phyloP scores from a whole-genome alignment of 2,113 vertebrate species.

The Sciurus niger region DNA sequence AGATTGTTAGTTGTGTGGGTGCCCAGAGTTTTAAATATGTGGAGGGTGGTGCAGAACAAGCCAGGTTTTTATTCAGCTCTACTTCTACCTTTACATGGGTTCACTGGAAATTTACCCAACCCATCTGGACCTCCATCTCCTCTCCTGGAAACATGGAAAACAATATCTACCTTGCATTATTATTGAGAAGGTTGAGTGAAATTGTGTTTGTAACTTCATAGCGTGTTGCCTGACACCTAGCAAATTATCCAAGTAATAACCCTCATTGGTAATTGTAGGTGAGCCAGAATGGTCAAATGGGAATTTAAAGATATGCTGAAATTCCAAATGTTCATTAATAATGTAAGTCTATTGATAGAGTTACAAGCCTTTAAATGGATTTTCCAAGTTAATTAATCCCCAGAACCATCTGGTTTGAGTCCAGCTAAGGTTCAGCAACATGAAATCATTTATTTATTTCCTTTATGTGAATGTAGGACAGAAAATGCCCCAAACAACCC shows the following conservation, averaged over 20 bases:
- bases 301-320: conserved; percentile 63
- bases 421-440: conserved; percentile 47
- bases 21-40: background rate
- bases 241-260: conserved; percentile 15
- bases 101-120: background rate
- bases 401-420: conserved; percentile 66
- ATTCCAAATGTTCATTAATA: conserved; percentile 71
- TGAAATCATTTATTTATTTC: conserved; percentile 44
- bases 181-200: background rate
- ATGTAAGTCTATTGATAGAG: conserved; percentile 68
- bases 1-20: background rate
- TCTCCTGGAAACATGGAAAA: background rate
- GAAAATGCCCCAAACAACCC: background rate
- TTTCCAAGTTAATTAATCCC: conserved; percentile 71
- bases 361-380: conserved; percentile 64
- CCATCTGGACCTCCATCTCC: background rate
- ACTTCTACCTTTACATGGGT: background rate
- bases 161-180: background rate
- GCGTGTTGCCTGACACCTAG: background rate
- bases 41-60: background rate
- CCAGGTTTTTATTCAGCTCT: background rate
- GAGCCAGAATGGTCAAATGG: conserved; percentile 36
- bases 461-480: background rate
- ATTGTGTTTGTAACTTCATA: background rate
- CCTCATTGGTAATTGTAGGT: conserved; percentile 63